A percentile compares a stretch with the other conserved stretches of the same genome.
phyloP scores from a whole-genome alignment of 1,140 invertebrate species.

The Zaprionus lachaisei region DNA sequence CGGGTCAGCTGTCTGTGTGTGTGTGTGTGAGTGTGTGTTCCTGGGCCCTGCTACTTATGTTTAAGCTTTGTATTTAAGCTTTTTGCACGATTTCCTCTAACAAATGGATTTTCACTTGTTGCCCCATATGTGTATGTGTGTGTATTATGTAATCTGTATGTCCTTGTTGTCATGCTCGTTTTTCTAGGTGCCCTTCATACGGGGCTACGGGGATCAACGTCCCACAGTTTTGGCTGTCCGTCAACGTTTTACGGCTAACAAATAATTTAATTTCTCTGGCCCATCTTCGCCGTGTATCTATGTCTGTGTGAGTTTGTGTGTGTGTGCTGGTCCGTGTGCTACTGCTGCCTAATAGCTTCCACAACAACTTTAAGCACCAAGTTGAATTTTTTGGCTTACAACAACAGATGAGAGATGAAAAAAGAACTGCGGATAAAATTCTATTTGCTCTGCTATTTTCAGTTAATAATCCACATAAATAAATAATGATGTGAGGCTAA shows the following conservation, averaged over 20 bases:
- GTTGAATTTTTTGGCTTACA: slow-evolving; percentile 21
- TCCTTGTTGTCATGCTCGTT: slow-evolving; percentile 76
- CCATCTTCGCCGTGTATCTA: slow-evolving; percentile 26
- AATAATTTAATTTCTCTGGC: slow-evolving; percentile 78
- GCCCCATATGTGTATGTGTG: slow-evolving; percentile 47
- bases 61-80: slow-evolving; percentile 82
- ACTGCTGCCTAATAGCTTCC: slow-evolving; percentile 24
- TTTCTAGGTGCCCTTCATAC: slow-evolving; percentile 59
- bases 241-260: slow-evolving; percentile 56
- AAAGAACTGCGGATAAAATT: slow-evolving; percentile 8
- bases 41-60: slow-evolving; percentile 74
- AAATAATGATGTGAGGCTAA: slow-evolving; percentile 26
- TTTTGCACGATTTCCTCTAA: slow-evolving; percentile 82
- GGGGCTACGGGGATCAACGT: slow-evolving; percentile 5
- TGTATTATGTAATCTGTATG: slow-evolving; percentile 58
- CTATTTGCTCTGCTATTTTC: slow-evolving; percentile 23
- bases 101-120: slow-evolving; percentile 82
- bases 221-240: slow-evolving; percentile 10
- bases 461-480: slow-evolving; percentile 42
- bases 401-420: background rate
- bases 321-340: background rate
- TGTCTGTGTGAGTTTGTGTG: slow-evolving; percentile 17
- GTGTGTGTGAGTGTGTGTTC: slow-evolving; percentile 28
- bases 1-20: slow-evolving; percentile 36
- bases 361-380: slow-evolving; percentile 39